Percentiles rank a stretch among this genome's conserved stretches.
Conservation (phyloP, 2,888 invertebrate species). For the Hyalella azteca region DNA sequence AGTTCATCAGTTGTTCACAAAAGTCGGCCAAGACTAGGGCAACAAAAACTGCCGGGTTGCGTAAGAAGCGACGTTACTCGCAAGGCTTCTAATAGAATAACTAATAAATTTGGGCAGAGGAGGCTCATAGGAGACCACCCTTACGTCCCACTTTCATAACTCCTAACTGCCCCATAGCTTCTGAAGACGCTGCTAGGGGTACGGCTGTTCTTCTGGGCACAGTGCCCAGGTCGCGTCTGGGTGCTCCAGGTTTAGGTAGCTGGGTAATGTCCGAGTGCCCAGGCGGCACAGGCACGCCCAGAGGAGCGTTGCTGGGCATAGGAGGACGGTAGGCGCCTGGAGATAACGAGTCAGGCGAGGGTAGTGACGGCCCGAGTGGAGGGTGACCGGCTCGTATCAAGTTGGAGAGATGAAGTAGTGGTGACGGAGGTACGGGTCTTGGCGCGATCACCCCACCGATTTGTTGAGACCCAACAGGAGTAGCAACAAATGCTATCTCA, state of each 20-base stretch:
- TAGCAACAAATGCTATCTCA: slow-evolving; percentile 46
- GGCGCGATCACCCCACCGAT: slow-evolving; percentile 55
- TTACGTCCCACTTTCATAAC: slow-evolving; percentile 57
- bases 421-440: slow-evolving; percentile 51
- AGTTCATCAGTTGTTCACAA: background rate
- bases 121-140: slow-evolving; percentile 50
- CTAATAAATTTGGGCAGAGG: no score
- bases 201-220: slow-evolving; percentile 47
- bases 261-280: slow-evolving; percentile 54
- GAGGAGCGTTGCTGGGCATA: slow-evolving; percentile 50
- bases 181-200: slow-evolving; percentile 36
- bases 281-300: slow-evolving; percentile 56
- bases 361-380: background rate
- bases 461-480: slow-evolving; percentile 43
- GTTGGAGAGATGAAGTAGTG: slow-evolving; percentile 56
- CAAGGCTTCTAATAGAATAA: no score
- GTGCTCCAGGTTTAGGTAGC: slow-evolving; percentile 53
- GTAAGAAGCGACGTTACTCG: background rate
- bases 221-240: slow-evolving; percentile 57
- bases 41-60: background rate
- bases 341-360: slow-evolving; percentile 48
- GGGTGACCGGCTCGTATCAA: slow-evolving; percentile 44
- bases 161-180: slow-evolving; percentile 53
- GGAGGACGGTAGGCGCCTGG: slow-evolving; percentile 52
- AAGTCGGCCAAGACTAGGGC: background rate